A percentile compares a stretch with the other conserved stretches of the same genome.
Evolutionary conservation across 2,113 vertebrate genomes (phyloP).

Genomic region (Laticauda colubrina): DNA sequence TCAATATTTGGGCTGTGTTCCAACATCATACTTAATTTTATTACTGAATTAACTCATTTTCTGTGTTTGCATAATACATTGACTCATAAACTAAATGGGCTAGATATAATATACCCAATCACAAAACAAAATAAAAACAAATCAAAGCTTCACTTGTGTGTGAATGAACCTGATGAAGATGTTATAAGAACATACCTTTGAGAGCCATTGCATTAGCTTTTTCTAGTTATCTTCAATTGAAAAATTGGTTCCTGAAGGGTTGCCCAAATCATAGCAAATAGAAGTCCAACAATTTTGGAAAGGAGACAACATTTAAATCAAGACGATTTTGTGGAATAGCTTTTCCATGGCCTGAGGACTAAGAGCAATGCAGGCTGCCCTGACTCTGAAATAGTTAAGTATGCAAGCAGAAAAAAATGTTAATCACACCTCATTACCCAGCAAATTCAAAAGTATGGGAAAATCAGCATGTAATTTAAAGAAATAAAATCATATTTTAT

Average conservation of each 20-base stretch:
- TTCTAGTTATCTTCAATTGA: neutral
- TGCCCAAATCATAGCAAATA: neutral
- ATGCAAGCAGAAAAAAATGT: neutral
- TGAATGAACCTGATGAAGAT: neutral
- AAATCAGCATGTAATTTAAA: neutral
- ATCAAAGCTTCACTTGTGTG: neutral
- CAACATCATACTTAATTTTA: neutral
- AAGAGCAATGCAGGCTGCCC: neutral
- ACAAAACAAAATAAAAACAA: neutral
- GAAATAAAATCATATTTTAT: neutral
- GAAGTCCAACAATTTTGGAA: neutral
- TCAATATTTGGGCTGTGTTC: neutral
- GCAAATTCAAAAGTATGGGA: neutral
- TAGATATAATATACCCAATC: neutral
- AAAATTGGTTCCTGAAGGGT: neutral
- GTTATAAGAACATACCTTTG: neutral
- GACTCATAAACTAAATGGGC: neutral
- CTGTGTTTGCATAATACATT: neutral
- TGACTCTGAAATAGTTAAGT: neutral
- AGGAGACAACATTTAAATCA: neutral
- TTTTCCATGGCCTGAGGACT: neutral
- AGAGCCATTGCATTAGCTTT: neutral
- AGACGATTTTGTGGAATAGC: neutral
- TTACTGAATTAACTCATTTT: neutral
- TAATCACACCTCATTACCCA: neutral